These are phyloP conservation scores for Sipha maydis DNA, from an alignment of 2,888 invertebrate genomes.

Conservation along the genomic window DNA sequence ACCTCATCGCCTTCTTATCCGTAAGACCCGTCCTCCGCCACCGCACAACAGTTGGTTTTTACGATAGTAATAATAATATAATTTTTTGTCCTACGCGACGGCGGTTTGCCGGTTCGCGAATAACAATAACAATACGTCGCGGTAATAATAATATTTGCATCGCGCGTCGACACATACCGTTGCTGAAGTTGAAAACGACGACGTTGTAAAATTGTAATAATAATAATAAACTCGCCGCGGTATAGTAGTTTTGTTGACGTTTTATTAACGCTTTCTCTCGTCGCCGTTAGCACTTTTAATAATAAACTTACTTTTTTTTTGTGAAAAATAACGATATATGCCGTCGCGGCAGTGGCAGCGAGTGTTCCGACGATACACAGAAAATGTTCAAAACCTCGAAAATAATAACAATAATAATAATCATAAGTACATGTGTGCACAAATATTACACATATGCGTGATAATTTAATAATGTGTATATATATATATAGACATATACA, in stretches of 20 bases:
- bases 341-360: background rate
- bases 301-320: conserved; percentile 37
- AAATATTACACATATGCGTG: no score
- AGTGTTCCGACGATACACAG: background rate
- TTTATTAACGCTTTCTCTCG: conserved; percentile 36
- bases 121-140: conserved; percentile 54
- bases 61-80: conserved; percentile 31
- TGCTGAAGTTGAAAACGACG: background rate
- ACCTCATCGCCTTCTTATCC: background rate
- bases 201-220: conserved; percentile 37
- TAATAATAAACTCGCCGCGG: conserved; percentile 39
- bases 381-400: conserved; percentile 5
- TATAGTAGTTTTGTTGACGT: conserved; percentile 51
- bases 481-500: background rate
- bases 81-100: conserved; percentile 18
- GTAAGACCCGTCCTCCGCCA: background rate
- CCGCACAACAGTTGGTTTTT: conserved; percentile 47
- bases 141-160: conserved; percentile 48
- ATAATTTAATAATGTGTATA: background rate
- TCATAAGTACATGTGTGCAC: background rate
- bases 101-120: conserved; percentile 26
- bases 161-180: background rate
- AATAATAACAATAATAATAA: conserved; percentile 9
- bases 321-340: conserved; percentile 3
- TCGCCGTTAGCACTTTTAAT: conserved; percentile 30